Conservation (phyloP, 2,113 vertebrate genomes). For the Zosterops hypoxanthus region DNA sequence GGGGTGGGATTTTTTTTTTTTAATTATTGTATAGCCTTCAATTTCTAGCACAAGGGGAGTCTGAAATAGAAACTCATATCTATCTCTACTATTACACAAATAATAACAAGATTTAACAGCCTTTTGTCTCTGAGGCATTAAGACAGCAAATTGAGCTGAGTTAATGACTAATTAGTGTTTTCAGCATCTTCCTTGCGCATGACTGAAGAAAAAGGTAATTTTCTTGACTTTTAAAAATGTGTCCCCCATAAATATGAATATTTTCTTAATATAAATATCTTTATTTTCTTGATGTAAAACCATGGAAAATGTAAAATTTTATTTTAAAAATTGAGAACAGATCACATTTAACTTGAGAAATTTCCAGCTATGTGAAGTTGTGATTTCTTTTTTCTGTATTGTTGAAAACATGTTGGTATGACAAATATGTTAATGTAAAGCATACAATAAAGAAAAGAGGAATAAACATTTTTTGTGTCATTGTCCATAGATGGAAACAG, state of each 20-base stretch:
- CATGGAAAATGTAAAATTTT: not conserved
- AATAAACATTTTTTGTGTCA: not conserved
- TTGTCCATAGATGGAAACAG: not conserved
- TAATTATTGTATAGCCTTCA: not conserved
- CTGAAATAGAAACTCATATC: not conserved
- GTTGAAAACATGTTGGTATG: not conserved
- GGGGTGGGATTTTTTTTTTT: no score
- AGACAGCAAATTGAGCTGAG: not conserved
- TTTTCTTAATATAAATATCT: not conserved
- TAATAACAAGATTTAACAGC: not conserved
- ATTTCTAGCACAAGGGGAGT: not conserved
- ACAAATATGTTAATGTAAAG: not conserved
- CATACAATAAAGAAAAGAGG: not conserved
- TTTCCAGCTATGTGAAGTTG: not conserved
- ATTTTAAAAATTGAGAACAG: not conserved
- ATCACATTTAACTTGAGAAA: not conserved
- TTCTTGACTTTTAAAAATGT: not conserved
- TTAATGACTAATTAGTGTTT: slow-evolving; percentile 50
- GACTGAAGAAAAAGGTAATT: slow-evolving; percentile 14
- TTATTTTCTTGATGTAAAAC: not conserved
- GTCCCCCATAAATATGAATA: not conserved
- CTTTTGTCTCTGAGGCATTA: slow-evolving; percentile 25
- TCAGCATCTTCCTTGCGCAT: not conserved
- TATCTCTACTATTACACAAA: not conserved
- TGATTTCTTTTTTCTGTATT: not conserved